phyloP scores from a whole-genome alignment of 2,113 vertebrate species.

The Xyrauchen texanus region DNA sequence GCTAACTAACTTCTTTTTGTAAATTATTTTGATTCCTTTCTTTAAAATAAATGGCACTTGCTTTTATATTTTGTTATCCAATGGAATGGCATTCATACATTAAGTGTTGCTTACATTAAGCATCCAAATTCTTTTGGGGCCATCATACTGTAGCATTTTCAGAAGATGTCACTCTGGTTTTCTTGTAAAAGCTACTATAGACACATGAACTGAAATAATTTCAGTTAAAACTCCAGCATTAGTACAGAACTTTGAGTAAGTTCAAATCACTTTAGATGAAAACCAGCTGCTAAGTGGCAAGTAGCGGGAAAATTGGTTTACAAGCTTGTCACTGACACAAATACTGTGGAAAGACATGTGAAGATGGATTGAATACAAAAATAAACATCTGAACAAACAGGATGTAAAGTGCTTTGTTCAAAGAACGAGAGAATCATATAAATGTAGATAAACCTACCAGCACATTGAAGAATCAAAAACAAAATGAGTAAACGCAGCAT shows the following conservation, averaged over 20 bases:
- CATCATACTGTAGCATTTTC: no score
- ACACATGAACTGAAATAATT: neutral
- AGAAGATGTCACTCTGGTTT: no score
- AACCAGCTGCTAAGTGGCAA: neutral
- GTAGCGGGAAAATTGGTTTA: neutral
- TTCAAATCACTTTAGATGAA: neutral
- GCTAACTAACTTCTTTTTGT: no score
- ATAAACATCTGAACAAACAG: conserved; percentile 6
- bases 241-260: no score
- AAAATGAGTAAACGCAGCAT: conserved; percentile 77
- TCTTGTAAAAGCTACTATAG: no score
- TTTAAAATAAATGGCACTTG: no score
- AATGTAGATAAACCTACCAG: conserved; percentile 69
- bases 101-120: no score
- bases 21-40: no score
- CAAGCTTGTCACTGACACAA: conserved; percentile 10
- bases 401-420: conserved; percentile 1
- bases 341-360: neutral
- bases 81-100: no score
- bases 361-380: conserved; percentile 17
- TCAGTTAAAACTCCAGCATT: no score
- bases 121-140: no score
- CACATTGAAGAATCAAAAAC: conserved; percentile 69
- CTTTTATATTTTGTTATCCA: no score
- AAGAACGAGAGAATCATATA: neutral